These are phyloP conservation scores for Lepidonotus clava DNA, from an alignment of 2,888 invertebrate species.

Conservation along the genomic window DNA sequence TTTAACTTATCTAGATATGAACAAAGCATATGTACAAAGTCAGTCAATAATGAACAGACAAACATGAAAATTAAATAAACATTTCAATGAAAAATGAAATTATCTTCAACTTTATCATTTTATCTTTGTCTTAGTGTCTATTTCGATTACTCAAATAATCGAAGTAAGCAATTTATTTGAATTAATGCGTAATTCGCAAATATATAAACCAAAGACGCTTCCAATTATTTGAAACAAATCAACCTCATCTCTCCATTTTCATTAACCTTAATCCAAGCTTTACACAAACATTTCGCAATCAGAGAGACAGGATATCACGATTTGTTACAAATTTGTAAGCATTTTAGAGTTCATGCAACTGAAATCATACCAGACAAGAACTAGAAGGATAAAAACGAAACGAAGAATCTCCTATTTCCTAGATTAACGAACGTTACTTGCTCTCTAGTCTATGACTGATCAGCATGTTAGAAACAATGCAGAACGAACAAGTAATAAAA, in stretches of 20 bases:
- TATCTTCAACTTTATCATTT: neutral
- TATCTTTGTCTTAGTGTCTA: neutral
- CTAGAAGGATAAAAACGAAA: neutral
- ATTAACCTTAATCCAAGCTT: neutral
- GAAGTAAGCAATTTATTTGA: neutral
- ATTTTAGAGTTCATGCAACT: constrained; percentile 34
- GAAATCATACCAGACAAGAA: constrained; percentile 45
- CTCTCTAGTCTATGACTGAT: too few species aligned
- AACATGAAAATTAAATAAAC: neutral
- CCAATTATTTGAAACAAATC: constrained; percentile 32
- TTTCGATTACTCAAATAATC: neutral
- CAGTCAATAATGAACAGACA: neutral
- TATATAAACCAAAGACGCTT: neutral
- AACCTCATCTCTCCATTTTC: neutral
- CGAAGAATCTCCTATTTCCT: neutral
- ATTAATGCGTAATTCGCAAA: neutral
- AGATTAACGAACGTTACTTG: neutral
- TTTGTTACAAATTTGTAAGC: constrained; percentile 21
- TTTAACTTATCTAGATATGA: neutral
- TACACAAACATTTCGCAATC: neutral
- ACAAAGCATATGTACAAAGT: neutral
- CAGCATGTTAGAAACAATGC: too few species aligned
- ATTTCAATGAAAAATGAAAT: neutral
- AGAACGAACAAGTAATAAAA: constrained; percentile 6
- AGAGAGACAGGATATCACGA: constrained; percentile 9